Base-by-base conservation (phyloP, 1,140 invertebrate genomes). In the Homalodisca vitripennis region DNA sequence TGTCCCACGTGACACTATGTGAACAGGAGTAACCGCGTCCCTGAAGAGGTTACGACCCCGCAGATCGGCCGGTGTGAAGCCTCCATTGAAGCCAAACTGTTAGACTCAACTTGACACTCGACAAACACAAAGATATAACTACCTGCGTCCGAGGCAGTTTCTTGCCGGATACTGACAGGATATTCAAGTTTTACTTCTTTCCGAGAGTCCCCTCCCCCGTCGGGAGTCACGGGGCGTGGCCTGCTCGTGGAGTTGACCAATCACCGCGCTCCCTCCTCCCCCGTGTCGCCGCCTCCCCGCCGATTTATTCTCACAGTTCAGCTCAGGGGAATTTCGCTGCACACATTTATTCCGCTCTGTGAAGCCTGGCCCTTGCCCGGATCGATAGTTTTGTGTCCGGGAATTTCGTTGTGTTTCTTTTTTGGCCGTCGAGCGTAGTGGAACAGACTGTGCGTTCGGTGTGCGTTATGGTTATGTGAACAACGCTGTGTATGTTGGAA, bases 331-430 rank as follows among this genome's bases (percentile, higher is more conserved):
- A 66, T 66, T 66, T 41, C 17, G 63, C 63, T 22, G 63, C 63
- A 46, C 63, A 46, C 63, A 66, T 66, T 66, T 66, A 66, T 66
- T 66, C 63, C 32, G 63, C 41, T 66, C 63, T 47, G 63, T 66
- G 63, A 26, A 46, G 63, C 63, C 26, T 26, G 62, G n/a, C 62
- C 34, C 30, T 64, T 27, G 63, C 3, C 27, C 41, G 63, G 63
- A 66, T 66, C 63, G 31, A 66, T 66, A 66, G 63, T 66, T 47
- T 47, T 24, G n/a, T 46, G 63, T 66, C 32, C 63, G 34, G 30
- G 63, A 66, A 47, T 66, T 22, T 66, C 63, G 24, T 47, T 66
- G 55, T 60, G 32, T 66, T 41, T 27, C 24, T 41, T 66, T 66
- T 60, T 66, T 47, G 55, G 10, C 29, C 55, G n/a, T n/a, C n/a